phyloP scores from a whole-genome alignment of 1,140 invertebrate species.

The Stegodyphus mimosarum region DNA sequence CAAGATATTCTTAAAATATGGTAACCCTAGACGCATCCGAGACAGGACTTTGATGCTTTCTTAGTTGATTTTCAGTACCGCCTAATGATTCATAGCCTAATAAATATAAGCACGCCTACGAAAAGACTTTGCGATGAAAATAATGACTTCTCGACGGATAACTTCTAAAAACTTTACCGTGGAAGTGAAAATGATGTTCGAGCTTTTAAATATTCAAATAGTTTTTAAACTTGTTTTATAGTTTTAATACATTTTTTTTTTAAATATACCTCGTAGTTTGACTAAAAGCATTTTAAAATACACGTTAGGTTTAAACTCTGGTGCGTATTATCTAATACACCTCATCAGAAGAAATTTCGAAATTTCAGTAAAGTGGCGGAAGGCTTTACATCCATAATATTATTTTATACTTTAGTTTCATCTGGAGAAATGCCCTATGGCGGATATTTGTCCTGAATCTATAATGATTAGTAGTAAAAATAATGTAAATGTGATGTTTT shows the following conservation, averaged over 20 bases:
- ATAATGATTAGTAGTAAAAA: too few species aligned
- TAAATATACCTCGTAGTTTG: not conserved
- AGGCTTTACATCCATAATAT: too few species aligned
- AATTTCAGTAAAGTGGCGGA: too few species aligned
- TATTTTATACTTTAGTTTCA: too few species aligned
- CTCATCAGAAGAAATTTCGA: not conserved
- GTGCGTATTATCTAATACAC: not conserved
- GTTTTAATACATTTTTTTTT: not conserved
- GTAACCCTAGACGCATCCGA: conserved; percentile 15
- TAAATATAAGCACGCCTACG: conserved; percentile 8
- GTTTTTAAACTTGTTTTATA: not conserved
- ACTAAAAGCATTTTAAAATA: not conserved
- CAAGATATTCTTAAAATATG: not conserved
- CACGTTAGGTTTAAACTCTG: not conserved
- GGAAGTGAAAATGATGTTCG: not conserved
- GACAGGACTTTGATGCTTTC: conserved; percentile 9
- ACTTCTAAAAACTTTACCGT: conserved; percentile 12
- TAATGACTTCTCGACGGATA: conserved; percentile 19
- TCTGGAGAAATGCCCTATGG: too few species aligned
- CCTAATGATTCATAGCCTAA: conserved; percentile 45
- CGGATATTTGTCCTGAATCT: too few species aligned
- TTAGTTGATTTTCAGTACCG: conserved; percentile 22
- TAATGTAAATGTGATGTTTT: too few species aligned
- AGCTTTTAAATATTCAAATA: conserved; percentile 22
- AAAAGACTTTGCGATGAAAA: conserved; percentile 14